A percentile compares a stretch with the other conserved stretches of the same genome.
Evolutionary conservation across 2,113 vertebrate genomes (phyloP).

Genomic region (Fukomys damarensis): DNA sequence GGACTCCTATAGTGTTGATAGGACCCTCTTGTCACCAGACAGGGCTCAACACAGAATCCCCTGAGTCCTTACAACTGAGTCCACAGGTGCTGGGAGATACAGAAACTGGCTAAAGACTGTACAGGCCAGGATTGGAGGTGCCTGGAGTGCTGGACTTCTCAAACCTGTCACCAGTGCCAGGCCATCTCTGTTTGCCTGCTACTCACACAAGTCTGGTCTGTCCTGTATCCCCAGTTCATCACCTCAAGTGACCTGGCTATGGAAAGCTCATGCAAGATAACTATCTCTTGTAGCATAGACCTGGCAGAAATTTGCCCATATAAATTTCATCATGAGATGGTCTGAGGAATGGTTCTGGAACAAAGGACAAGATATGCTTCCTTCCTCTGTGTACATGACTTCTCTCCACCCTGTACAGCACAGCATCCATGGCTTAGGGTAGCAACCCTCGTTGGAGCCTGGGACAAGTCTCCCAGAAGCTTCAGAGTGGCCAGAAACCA

Average conservation of each 20-base stretch:
- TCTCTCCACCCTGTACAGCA: not conserved
- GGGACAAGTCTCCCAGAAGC: not conserved
- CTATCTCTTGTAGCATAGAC: conserved; percentile 74
- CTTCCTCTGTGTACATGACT: not conserved
- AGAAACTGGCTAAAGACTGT: not conserved
- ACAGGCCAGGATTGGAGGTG: not conserved
- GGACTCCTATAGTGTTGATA: not conserved
- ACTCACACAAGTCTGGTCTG: not conserved
- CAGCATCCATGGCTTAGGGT: not conserved
- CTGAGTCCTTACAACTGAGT: not conserved
- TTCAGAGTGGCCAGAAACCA: not conserved
- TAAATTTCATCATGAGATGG: conserved; percentile 72
- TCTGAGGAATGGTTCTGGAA: not conserved
- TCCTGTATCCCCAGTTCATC: not conserved
- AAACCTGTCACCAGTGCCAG: not conserved
- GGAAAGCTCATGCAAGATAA: conserved; percentile 77
- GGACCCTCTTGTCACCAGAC: not conserved
- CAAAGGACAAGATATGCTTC: not conserved
- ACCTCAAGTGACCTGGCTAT: not conserved
- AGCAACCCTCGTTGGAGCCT: not conserved
- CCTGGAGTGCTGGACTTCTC: not conserved
- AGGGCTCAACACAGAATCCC: not conserved
- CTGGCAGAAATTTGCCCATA: conserved; percentile 70
- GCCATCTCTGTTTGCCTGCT: too few species aligned
- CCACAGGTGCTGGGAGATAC: not conserved